phyloP scores from a whole-genome alignment of 2,888 invertebrate species.

The Chaetoderma sp. region DNA sequence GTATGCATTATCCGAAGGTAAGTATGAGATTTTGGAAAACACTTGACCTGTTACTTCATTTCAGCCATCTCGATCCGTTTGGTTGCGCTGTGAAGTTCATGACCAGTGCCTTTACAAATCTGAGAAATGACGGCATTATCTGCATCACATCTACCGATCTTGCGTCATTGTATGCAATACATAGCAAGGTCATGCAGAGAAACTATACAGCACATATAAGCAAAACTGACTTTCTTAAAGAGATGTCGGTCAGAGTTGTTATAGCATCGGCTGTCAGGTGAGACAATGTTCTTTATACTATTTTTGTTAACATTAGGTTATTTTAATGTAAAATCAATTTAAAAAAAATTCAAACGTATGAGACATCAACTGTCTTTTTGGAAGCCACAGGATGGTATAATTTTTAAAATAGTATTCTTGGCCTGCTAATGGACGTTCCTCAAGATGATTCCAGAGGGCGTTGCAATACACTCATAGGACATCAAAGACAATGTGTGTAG shows the following conservation, averaged over 20 bases:
- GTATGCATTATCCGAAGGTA: not conserved
- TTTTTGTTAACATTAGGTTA: not conserved
- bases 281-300: not conserved
- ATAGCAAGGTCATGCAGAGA: slow-evolving; percentile 52
- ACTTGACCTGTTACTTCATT: not conserved
- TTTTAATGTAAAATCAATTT: not conserved
- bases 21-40: not conserved
- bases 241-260: slow-evolving; percentile 58
- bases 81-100: slow-evolving; percentile 50
- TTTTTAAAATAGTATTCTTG: no score
- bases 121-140: slow-evolving; percentile 53
- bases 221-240: slow-evolving; percentile 62
- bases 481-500: no score
- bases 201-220: slow-evolving; percentile 53
- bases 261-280: slow-evolving; percentile 56
- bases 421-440: no score
- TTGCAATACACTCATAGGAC: no score
- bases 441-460: no score
- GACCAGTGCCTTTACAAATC: slow-evolving; percentile 55
- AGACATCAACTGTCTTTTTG: no score
- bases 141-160: slow-evolving; percentile 60
- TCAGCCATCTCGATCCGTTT: slow-evolving; percentile 49
- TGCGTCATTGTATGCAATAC: slow-evolving; percentile 57
- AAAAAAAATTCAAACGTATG: no score
- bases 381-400: no score